These are phyloP conservation scores for Pterocles orientalis DNA, from an alignment of 2,113 vertebrate genomes.

Conservation along the genomic window DNA sequence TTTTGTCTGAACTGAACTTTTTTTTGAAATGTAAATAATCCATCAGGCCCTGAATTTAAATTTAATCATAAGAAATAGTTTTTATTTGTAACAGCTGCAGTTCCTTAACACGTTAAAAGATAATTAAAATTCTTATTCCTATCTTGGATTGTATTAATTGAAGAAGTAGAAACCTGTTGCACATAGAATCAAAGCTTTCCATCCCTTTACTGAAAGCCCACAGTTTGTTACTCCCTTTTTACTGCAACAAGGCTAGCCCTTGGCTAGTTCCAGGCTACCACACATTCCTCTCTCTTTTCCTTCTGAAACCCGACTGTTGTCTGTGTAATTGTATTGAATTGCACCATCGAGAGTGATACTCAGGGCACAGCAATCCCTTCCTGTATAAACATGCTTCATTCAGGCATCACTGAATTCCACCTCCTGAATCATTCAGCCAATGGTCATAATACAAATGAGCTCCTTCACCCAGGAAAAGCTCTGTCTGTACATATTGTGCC, in stretches of 20 bases:
- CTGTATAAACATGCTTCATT: neutral
- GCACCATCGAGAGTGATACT: neutral
- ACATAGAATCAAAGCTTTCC: neutral
- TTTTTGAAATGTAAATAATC: neutral
- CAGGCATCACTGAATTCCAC: neutral
- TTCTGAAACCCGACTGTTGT: neutral
- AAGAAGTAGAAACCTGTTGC: neutral
- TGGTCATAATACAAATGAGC: neutral
- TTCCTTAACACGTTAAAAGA: neutral
- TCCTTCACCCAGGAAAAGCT: neutral
- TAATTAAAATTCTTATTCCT: neutral
- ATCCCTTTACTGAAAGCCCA: neutral
- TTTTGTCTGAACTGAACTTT: neutral
- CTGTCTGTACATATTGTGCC: neutral
- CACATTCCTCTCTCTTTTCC: neutral
- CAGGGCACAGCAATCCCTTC: neutral
- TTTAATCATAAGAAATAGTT: neutral
- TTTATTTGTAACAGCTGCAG: neutral
- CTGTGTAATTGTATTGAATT: neutral
- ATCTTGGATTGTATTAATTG: neutral
- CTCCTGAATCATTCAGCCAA: neutral
- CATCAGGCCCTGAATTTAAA: neutral
- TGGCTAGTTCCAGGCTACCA: neutral
- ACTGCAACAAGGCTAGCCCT: neutral
- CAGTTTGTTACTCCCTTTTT: neutral